Evolutionary conservation across 2,888 invertebrate species (phyloP).

Genomic region (Ypsolopha sequella): DNA sequence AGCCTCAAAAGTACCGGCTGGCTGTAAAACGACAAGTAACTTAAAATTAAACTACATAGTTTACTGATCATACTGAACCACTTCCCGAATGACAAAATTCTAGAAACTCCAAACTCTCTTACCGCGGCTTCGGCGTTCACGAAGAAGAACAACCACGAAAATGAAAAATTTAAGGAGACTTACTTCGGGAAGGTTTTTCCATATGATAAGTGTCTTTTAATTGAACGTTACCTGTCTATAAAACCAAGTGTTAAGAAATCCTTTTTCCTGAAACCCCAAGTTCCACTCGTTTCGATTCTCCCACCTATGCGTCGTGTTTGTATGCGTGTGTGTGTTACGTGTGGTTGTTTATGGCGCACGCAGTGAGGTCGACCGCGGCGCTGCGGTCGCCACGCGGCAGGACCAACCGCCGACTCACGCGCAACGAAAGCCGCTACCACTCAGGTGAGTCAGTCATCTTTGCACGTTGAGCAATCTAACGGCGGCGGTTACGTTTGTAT

Average conservation of each 20-base stretch:
- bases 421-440: constrained; percentile 96
- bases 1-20: too few species aligned
- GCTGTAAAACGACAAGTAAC: too few species aligned
- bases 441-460: constrained; percentile 81
- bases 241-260: background rate
- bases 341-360: constrained; percentile 67
- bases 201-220: too few species aligned
- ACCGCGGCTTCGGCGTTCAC: too few species aligned
- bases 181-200: too few species aligned
- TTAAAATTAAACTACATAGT: too few species aligned
- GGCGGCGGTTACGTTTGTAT: background rate
- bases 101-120: too few species aligned
- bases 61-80: too few species aligned
- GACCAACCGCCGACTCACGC: constrained; percentile 89
- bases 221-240: background rate
- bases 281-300: background rate
- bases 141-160: too few species aligned
- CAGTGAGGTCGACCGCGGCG: constrained; percentile 64
- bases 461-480: background rate
- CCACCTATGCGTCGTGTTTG: constrained; percentile 38
- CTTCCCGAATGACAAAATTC: too few species aligned
- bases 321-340: constrained; percentile 23
- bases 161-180: too few species aligned
- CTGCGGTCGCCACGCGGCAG: constrained; percentile 74
- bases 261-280: background rate